Base-by-base conservation (phyloP, 2,888 invertebrate species). In the Flexamia atlantica region DNA sequence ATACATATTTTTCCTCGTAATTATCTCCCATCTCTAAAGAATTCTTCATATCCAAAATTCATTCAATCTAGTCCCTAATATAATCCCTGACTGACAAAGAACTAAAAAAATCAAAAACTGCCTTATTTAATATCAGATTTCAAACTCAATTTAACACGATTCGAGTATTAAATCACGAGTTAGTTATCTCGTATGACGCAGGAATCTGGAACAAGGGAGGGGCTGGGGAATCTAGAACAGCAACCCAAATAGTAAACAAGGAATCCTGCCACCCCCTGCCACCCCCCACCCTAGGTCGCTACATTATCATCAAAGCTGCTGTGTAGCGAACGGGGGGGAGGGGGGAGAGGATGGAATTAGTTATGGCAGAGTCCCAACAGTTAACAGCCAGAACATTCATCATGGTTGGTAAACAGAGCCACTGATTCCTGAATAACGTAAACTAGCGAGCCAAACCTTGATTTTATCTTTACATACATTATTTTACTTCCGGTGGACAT, bases 181-280 rank as follows among this genome's bases (percentile, higher is more conserved):
- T 12, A 46, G n/a, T 36, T 36, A 36, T 46, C 53, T 1, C 20
- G 20, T 20, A 23, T 28, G n/a, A n/a, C 28, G 1, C 64, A 64
- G 28, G 14, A 64, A 28, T 30, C 64, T 64, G 3, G 64, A 28
- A 14, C 64, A 30, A 64, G n/a, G 57, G 57, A 30, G 2, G 10
- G 2, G 10, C 10, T 4, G n/a, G 20, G 2, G 17, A 4, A 70
- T n/a, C 40, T 70, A 36, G 70, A 81, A 79, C 82, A 82, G 76
- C 28, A 50, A 28, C 46, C 25, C 46, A 50, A 46, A 76, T 42
- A 46, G 76, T 76, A 42, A 76, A 76, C 76, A 76, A 76, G 76
- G 50, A 20, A 25, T 68, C 5, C 42, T 20, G 42, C 36, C 36
- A 70, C 42, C 68, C 68, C n/a, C 70, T 9, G 5, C 40, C 30